Evolutionary conservation across 2,888 invertebrate genomes (phyloP), one percentile per base, ranked within the genome.

Genomic region (Folsomia manolachei): DNA sequence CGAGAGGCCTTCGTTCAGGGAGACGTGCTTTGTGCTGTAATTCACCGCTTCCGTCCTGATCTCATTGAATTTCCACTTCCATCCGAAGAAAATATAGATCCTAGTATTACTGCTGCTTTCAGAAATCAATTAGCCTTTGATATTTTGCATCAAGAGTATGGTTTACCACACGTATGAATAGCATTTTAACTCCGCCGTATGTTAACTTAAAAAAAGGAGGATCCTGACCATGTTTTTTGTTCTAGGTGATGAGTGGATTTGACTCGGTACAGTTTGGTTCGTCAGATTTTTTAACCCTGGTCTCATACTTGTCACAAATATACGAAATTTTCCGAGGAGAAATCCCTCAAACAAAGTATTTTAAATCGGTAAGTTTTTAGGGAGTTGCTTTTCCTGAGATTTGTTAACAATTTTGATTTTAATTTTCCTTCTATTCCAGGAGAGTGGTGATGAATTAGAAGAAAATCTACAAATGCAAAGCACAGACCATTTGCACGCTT

Each of bases 261-360:
- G 94, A 95, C 82, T 90, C 91, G 84, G 88, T 88, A 2, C 87
- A 88, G 66, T 89, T 88, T 81, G 88, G 90, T 77, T 87, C 89
- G 25, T 89, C 91, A 0, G 93, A 94, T 82, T 89, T 89, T 77
- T 84, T 90, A 63, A 88, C 90, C 56, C 88, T 94, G 85, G 89
- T 94, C 21, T 89, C 91, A 69, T 97, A 96, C 83, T 86, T 97
- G 75, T 90, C 92, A 65, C 92, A 94, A 84, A 90, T 97, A 76
- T 95, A 95, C 85, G 90, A 92, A 83, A 90, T 90, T 70, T 96
- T 97, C 86, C 90, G 94, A 81, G 93, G 95, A 63, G 95, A 96
- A 85, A 93, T 95, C 81, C 95, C 95, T 4, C 90, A 91, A 81
- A 88, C 91, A 72, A 90, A 90, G 82, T 90, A 90, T 84, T 89